phyloP scores from a whole-genome alignment of 1,140 invertebrate genomes.

The Helicoverpa zea region DNA sequence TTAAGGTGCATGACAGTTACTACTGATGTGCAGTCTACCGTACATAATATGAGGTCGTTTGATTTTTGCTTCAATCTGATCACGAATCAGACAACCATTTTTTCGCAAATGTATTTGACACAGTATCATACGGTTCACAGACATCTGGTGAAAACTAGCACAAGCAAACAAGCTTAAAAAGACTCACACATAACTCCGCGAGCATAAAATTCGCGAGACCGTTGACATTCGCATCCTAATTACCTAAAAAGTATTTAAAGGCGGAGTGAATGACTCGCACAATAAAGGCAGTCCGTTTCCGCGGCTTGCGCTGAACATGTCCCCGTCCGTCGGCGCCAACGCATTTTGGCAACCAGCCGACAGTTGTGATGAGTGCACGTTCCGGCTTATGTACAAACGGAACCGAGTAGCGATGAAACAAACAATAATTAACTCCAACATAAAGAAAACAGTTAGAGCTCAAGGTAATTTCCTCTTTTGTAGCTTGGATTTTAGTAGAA shows the following conservation, averaged over 20 bases:
- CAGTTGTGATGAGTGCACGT: conserved; percentile 64
- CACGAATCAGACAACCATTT: neutral
- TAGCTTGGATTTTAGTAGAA: neutral
- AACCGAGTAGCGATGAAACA: conserved; percentile 41
- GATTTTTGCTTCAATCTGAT: too few species aligned
- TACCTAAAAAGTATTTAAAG: conserved; percentile 53
- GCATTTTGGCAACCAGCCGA: conserved; percentile 73
- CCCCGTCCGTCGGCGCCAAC: conserved; percentile 59
- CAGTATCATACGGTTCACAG: neutral
- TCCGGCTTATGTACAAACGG: conserved; percentile 55
- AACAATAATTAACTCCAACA: conserved; percentile 37
- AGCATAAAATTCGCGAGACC: conserved; percentile 24
- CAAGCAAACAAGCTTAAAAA: neutral
- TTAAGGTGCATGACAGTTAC: too few species aligned
- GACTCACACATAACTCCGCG: neutral
- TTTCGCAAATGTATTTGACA: neutral
- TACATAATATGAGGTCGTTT: too few species aligned
- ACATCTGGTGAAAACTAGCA: neutral
- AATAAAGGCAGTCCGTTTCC: conserved; percentile 55
- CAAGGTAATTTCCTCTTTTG: conserved; percentile 25
- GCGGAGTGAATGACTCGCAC: conserved; percentile 55
- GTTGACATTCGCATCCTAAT: conserved; percentile 51
- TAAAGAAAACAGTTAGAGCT: conserved; percentile 17
- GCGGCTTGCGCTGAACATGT: conserved; percentile 50
- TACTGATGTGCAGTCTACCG: too few species aligned